These are phyloP conservation scores for Sisyra terminalis DNA, from an alignment of 2,888 invertebrate genomes.

Conservation along the genomic window DNA sequence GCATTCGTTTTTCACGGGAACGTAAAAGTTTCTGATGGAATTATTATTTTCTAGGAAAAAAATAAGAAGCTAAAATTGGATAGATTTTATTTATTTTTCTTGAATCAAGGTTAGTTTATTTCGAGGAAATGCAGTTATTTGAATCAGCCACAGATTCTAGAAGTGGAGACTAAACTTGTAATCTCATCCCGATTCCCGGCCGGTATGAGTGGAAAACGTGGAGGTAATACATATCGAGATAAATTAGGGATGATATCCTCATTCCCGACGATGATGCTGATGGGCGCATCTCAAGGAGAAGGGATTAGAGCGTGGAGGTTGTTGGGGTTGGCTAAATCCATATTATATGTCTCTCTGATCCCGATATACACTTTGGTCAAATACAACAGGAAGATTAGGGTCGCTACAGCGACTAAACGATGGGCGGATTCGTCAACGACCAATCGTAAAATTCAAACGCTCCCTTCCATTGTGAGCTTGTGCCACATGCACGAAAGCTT, in stretches of 20 bases:
- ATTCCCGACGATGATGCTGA: background rate
- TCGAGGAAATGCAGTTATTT: background rate
- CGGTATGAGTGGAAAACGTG: background rate
- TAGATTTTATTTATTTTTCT: too few species aligned
- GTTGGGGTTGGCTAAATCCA: slow-evolving; percentile 2
- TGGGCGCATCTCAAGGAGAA: background rate
- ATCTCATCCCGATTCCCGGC: background rate
- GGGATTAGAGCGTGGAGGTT: too few species aligned
- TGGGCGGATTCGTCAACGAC: background rate
- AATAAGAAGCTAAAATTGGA: background rate
- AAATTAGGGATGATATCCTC: background rate
- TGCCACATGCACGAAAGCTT: background rate
- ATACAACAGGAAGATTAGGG: background rate
- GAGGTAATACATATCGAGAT: slow-evolving; percentile 1
- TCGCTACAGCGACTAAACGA: background rate
- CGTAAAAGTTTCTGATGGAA: too few species aligned
- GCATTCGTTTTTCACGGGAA: too few species aligned
- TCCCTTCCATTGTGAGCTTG: background rate
- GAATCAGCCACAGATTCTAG: too few species aligned
- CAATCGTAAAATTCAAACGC: background rate
- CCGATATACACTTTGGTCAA: slow-evolving; percentile 1
- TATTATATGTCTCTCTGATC: slow-evolving; percentile 1
- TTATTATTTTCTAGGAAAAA: background rate
- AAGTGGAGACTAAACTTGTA: too few species aligned
- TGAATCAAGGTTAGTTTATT: background rate